Conservation (phyloP, 2,888 invertebrate species). For the Pseudococcus viburni region DNA sequence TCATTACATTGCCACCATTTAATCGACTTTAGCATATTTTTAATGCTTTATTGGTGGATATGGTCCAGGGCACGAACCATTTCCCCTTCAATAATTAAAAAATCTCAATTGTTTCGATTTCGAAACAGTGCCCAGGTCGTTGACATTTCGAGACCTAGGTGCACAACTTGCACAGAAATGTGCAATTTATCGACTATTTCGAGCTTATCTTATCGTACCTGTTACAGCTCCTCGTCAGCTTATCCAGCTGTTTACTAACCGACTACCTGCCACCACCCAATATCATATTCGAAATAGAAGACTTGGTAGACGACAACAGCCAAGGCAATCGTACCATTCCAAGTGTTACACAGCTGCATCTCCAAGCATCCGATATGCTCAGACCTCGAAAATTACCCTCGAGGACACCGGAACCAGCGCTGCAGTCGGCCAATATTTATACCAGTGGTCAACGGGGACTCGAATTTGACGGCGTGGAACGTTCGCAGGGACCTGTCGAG, state of each 20-base stretch:
- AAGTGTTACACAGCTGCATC: background rate
- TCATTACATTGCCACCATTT: background rate
- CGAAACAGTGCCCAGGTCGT: background rate
- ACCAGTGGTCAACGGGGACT: background rate
- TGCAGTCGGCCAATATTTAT: background rate
- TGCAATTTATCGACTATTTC: background rate
- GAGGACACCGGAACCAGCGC: background rate
- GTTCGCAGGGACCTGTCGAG: background rate
- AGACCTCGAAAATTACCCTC: constrained; percentile 1
- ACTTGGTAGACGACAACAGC: background rate
- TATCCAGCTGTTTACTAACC: constrained; percentile 61
- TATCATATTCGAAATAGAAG: constrained; percentile 52
- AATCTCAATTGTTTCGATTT: background rate
- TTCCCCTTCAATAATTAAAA: background rate
- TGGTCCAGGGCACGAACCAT: background rate
- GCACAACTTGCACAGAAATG: background rate
- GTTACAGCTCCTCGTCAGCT: constrained; percentile 58
- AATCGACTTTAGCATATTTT: background rate
- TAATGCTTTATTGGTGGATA: background rate
- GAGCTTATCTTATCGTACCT: background rate
- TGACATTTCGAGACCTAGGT: no score
- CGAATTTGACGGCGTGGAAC: background rate
- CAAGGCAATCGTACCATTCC: background rate
- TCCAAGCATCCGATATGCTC: background rate
- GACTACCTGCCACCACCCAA: constrained; percentile 54